Evolutionary conservation across 2,888 invertebrate species (phyloP), one percentile per base, ranked within the genome.

Genomic region (Ceraclea dissimilis): DNA sequence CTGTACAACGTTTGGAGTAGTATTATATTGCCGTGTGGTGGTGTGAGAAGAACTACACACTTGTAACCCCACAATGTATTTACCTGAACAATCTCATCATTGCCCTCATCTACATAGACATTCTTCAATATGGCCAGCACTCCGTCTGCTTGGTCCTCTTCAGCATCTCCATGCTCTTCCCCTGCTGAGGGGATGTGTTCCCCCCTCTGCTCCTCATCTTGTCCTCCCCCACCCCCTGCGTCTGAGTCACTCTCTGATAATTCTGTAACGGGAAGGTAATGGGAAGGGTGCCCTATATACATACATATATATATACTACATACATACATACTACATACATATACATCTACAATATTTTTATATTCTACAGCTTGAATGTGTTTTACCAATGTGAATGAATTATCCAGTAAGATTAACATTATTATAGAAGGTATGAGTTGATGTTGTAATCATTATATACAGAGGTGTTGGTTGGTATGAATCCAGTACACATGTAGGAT

Each of bases 11-110:
- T n/a, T n/a, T n/a, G n/a, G n/a, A n/a, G n/a, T n/a, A n/a, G n/a
- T n/a, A n/a, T n/a, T n/a, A n/a, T n/a, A n/a, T n/a, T n/a, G n/a
- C n/a, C n/a, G n/a, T n/a, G n/a, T n/a, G n/a, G n/a, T n/a, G n/a
- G n/a, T n/a, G n/a, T n/a, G n/a, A n/a, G n/a, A n/a, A n/a, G n/a
- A n/a, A n/a, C n/a, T n/a, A n/a, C n/a, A n/a, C n/a, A n/a, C n/a
- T n/a, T n/a, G n/a, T n/a, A n/a, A n/a, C n/a, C n/a, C n/a, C n/a
- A n/a, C n/a, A n/a, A n/a, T 26, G 10, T 26, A 17, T 1, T 73
- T 61, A 81, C 81, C 71, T 70, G 73, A 10, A 81, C 81, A 49
- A 77, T 73, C 61, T 81, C 75, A 60, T 74, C 70, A 57, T 79
- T 74, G 2, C 76, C 75, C 59, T 80, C 79, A 19, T 79, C 72